phyloP scores from a whole-genome alignment of 2,113 vertebrate genomes.

The Empidonax alnorum region DNA sequence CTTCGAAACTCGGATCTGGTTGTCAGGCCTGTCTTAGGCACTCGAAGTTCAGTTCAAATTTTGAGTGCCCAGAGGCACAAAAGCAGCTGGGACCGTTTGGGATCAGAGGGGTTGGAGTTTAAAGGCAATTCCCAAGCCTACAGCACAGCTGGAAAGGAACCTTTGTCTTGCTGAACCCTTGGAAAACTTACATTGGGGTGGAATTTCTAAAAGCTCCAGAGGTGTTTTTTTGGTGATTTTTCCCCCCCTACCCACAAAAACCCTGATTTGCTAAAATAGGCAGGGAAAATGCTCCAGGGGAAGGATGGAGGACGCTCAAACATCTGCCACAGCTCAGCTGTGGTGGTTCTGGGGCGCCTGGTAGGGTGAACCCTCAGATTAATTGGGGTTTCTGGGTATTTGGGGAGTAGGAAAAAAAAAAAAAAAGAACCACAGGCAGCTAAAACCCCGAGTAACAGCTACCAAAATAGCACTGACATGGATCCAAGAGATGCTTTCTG shows the following conservation, averaged over 20 bases:
- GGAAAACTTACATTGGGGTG: not conserved
- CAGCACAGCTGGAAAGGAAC: not conserved
- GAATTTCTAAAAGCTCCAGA: not conserved
- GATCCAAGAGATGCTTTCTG: not conserved
- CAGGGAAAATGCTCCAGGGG: not conserved
- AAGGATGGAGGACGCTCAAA: not conserved
- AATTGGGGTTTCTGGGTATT: not conserved
- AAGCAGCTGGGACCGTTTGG: not conserved
- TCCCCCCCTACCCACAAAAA: not conserved
- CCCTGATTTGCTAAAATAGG: not conserved
- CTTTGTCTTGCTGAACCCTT: not conserved
- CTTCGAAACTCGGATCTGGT: not conserved
- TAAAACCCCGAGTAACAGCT: not conserved
- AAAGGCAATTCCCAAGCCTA: not conserved
- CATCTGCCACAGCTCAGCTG: not conserved
- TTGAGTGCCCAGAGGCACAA: accelerated
- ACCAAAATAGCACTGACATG: accelerated
- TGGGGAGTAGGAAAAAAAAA: not conserved
- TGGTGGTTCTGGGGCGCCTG: not conserved
- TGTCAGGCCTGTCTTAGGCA: not conserved
- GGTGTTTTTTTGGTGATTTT: not conserved
- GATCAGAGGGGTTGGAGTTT: not conserved
- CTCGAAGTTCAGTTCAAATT: not conserved
- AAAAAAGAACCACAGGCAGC: not conserved
- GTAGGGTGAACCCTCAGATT: not conserved